Evolutionary conservation across 2,888 invertebrate genomes (phyloP), one percentile per base, ranked within the genome.

Genomic region (Melipona bicolor): DNA sequence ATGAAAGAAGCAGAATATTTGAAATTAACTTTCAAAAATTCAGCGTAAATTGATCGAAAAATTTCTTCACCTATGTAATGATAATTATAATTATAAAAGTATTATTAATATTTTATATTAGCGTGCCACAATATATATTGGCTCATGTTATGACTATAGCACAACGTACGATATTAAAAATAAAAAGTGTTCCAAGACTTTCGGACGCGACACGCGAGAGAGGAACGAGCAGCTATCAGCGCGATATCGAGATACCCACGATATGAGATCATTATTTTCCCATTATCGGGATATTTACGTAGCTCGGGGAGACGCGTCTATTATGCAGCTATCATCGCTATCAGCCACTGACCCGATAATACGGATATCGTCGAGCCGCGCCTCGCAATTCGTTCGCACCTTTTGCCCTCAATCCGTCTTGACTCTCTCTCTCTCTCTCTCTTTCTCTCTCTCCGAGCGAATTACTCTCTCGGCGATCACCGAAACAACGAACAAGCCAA

Each of bases 311-410:
- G 61, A 79, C 70, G 43, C 21, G 62, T 21, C 68, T 52, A 62
- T 75, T 71, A 67, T 67, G 62, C 74, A 61, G 56, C 62, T 81
- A 81, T 68, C 43, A 32, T 54, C 32, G 27, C 62, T 81, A 81
- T 52, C 32, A 32, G 32, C 3, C 49, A 64, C 64, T 62, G 49
- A 62, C 70, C 62, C 64, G 67, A 54, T 56, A 72, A 72, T 81
- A 76, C 81, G 68, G 62, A 72, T 69, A 77, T 81, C 81, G 73
- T 65, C 24, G 81, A 74, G 69, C 67, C 71, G 54, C 21, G 56
- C 67, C 71, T 43, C 21, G 56, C 32, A n/a, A 74, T 69, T 67
- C 64, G 71, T 54, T 71, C 49, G 19, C 49, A 21, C 32, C 13
- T 54, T 43, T 21, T 21, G 64, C 6, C 27, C 62, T 9, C 27